Evolutionary conservation across 2,888 invertebrate genomes (phyloP).

Genomic region (Eutolmus rufibarbis): DNA sequence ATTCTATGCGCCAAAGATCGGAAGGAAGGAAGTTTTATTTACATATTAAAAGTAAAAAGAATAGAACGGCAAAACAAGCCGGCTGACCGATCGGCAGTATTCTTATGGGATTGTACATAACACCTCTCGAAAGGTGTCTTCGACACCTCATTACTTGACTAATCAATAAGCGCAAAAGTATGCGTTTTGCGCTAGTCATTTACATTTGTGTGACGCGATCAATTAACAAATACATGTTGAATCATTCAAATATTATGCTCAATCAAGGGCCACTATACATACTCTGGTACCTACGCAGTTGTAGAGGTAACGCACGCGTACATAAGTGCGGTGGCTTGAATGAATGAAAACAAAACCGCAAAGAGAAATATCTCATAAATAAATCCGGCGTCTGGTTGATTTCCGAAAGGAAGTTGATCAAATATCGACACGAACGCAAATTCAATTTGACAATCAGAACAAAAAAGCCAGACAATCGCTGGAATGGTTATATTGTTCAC

Average conservation of each 20-base stretch:
- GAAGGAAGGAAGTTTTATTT: constrained; percentile 49
- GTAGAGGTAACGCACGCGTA: neutral
- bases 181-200: neutral
- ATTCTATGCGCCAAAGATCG: constrained; percentile 43
- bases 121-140: constrained; percentile 24
- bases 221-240: neutral
- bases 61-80: constrained; percentile 27
- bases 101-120: constrained; percentile 28
- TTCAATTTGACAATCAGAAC: constrained; percentile 38
- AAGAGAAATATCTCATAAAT: constrained; percentile 46
- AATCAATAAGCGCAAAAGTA: constrained; percentile 28
- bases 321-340: neutral
- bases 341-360: constrained; percentile 31
- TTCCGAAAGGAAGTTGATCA: constrained; percentile 50
- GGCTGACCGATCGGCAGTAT: constrained; percentile 10
- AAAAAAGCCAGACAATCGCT: constrained; percentile 11
- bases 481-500: constrained; percentile 4
- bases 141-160: constrained; percentile 40
- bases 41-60: constrained; percentile 44
- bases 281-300: neutral
- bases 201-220: neutral
- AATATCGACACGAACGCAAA: constrained; percentile 48
- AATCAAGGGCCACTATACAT: neutral
- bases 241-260: neutral
- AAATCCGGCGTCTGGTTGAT: constrained; percentile 49